Conservation (phyloP, 1,140 invertebrate species). For the Lordiphosa stackelbergi region DNA sequence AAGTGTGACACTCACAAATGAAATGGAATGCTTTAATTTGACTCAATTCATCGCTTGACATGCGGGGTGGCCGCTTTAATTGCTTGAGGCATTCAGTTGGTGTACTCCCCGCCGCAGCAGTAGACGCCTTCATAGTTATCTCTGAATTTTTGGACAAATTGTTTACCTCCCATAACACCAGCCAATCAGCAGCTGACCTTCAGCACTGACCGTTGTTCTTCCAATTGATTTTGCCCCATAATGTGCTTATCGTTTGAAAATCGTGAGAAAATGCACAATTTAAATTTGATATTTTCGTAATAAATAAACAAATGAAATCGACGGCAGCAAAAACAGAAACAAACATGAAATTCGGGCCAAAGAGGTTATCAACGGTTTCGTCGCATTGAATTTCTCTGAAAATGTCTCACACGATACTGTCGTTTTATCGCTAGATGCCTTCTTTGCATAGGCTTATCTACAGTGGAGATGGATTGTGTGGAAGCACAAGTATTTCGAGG, state of each 20-base stretch:
- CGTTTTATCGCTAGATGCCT: no score
- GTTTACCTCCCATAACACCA: neutral
- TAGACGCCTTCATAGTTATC: neutral
- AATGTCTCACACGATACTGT: constrained; percentile 21
- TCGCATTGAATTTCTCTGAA: constrained; percentile 53
- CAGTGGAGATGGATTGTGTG: no score
- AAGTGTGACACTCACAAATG: constrained; percentile 68
- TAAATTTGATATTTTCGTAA: constrained; percentile 59
- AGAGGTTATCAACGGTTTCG: constrained; percentile 52
- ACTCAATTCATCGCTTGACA: constrained; percentile 70
- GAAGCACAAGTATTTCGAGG: no score
- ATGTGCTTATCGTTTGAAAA: constrained; percentile 40
- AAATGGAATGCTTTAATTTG: constrained; percentile 74
- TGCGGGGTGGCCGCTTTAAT: constrained; percentile 69
- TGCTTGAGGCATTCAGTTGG: constrained; percentile 44
- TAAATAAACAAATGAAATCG: constrained; percentile 45
- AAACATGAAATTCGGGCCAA: constrained; percentile 46
- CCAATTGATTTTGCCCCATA: constrained; percentile 21
- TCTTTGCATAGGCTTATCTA: no score
- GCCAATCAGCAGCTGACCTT: constrained; percentile 25
- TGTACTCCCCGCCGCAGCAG: constrained; percentile 25
- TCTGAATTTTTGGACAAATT: constrained; percentile 2
- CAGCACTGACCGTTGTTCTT: constrained; percentile 18
- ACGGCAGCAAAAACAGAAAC: constrained; percentile 16
- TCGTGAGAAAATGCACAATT: constrained; percentile 69